Percentiles rank a stretch among this genome's conserved stretches.
Evolutionary conservation across 2,113 vertebrate species (phyloP).

Genomic region (Etia nguti): DNA sequence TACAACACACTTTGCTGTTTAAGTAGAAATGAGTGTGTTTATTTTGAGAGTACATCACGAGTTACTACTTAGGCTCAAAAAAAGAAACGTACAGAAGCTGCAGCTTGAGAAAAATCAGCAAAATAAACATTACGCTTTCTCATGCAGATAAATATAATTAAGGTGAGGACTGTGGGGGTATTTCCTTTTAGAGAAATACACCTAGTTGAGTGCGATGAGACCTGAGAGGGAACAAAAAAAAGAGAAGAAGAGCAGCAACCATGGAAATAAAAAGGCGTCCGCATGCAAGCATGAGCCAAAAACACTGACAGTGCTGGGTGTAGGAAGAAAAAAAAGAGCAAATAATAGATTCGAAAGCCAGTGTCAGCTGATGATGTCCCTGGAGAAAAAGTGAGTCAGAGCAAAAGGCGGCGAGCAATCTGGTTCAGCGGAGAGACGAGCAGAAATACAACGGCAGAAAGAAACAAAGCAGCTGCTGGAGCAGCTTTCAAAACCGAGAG

Average conservation of each 20-base stretch:
- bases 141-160: background rate
- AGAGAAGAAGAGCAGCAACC: background rate
- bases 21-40: background rate
- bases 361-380: background rate
- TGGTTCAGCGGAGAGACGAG: background rate
- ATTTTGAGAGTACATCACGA: background rate
- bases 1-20: background rate
- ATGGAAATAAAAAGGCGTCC: background rate
- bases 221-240: background rate
- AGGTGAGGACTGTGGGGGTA: background rate
- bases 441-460: background rate
- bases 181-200: background rate
- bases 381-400: background rate
- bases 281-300: background rate
- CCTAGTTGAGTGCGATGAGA: background rate
- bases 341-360: background rate
- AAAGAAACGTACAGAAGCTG: background rate
- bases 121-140: background rate
- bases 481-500: background rate
- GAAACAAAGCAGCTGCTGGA: background rate
- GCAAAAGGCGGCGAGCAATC: background rate
- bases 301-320: background rate
- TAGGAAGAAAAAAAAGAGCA: background rate
- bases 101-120: background rate
- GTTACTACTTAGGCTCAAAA: background rate